Evolutionary conservation across 2,113 vertebrate species (phyloP).

Genomic region (Sander vitreus): DNA sequence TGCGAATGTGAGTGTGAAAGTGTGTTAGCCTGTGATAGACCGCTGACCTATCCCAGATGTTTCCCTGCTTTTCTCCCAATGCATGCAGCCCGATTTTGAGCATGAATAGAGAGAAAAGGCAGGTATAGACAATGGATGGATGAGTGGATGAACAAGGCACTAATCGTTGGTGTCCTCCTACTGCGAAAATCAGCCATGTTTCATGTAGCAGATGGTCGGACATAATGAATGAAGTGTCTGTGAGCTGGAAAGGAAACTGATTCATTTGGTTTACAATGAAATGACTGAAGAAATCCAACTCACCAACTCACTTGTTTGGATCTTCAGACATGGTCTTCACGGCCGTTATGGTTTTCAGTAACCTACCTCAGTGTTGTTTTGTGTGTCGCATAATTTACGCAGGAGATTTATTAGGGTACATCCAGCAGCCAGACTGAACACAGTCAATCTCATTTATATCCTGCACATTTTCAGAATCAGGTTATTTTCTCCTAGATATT

Average conservation of each 20-base stretch:
- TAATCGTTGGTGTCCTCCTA: conserved; percentile 40
- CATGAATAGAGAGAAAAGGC: conserved; percentile 15
- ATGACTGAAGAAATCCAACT: conserved; percentile 55
- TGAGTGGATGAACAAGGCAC: conserved; percentile 17
- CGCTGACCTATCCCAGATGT: conserved; percentile 33
- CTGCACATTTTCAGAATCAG: not conserved
- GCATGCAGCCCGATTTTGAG: not conserved
- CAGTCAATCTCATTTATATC: not conserved
- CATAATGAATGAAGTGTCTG: conserved; percentile 62
- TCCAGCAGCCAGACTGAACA: not conserved
- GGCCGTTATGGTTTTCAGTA: conserved; percentile 11
- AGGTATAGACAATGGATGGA: conserved; percentile 20
- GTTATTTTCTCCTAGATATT: not conserved
- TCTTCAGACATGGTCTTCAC: conserved; percentile 32
- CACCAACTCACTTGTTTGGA: conserved; percentile 50
- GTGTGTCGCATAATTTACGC: conserved; percentile 19
- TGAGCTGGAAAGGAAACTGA: conserved; percentile 70
- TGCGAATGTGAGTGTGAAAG: conserved; percentile 60
- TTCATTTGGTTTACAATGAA: conserved; percentile 63
- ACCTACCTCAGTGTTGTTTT: conserved; percentile 25
- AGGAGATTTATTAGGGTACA: conserved; percentile 11
- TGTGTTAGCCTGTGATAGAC: conserved; percentile 43
- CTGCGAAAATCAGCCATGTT: conserved; percentile 56
- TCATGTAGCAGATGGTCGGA: conserved; percentile 64
- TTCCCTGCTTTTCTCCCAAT: conserved; percentile 7